These are phyloP conservation scores for Canis aureus DNA, from an alignment of 2,113 vertebrate species.

Conservation along the genomic window DNA sequence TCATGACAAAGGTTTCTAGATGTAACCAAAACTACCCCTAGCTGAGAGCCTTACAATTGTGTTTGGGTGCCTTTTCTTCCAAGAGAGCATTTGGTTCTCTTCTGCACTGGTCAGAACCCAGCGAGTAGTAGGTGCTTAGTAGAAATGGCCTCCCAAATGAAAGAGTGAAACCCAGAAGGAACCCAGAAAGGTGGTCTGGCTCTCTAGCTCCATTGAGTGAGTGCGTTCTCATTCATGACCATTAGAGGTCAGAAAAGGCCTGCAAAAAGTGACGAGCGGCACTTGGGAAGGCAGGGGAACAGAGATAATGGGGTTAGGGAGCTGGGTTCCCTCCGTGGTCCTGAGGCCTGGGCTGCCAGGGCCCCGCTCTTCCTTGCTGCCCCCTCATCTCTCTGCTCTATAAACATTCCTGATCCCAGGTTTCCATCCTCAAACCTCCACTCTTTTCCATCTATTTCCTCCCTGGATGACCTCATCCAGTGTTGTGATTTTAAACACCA, in stretches of 20 bases:
- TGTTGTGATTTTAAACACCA: background rate
- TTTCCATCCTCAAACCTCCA: background rate
- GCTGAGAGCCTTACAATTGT: background rate
- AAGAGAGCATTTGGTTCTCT: background rate
- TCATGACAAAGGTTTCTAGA: background rate
- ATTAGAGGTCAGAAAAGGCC: conserved; percentile 56
- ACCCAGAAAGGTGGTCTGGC: accelerated
- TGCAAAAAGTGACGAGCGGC: background rate
- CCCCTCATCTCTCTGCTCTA: background rate
- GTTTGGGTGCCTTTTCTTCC: background rate
- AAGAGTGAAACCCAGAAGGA: background rate
- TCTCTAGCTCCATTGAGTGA: accelerated
- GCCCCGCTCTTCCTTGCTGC: no score
- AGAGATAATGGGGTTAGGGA: background rate
- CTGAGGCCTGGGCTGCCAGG: accelerated
- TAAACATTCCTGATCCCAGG: background rate
- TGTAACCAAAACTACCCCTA: background rate
- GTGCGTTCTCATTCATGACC: accelerated
- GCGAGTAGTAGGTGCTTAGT: background rate
- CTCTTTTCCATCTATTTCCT: background rate
- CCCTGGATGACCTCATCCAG: background rate
- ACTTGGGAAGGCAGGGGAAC: background rate
- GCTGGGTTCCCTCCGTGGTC: background rate
- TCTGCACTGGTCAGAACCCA: background rate
- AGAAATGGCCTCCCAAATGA: background rate